Evolutionary conservation across 1,140 invertebrate genomes (phyloP).

Genomic region (Pseudomyrmex dendroicus): DNA sequence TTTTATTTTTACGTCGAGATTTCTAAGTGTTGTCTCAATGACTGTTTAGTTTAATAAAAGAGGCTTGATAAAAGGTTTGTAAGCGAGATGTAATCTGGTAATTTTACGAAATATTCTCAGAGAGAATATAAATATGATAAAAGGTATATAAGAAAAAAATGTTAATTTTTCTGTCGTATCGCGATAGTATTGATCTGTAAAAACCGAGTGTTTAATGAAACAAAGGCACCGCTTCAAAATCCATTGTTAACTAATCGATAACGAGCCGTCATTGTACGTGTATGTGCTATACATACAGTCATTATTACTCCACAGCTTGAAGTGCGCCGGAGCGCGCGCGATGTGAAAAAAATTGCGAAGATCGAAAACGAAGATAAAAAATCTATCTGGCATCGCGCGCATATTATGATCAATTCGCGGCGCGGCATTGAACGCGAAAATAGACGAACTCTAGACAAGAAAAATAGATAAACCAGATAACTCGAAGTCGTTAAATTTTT

Average conservation of each 20-base stretch:
- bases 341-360: not conserved
- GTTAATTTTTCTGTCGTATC: too few relatives aligned
- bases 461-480: constrained; percentile 2
- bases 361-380: not conserved
- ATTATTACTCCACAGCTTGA: not conserved
- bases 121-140: too few relatives aligned
- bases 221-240: not conserved
- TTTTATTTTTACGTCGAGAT: not conserved
- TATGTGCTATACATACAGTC: not conserved
- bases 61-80: not conserved
- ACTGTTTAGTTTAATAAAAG: not conserved
- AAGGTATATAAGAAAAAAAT: too few relatives aligned
- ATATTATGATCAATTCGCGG: constrained; percentile 29
- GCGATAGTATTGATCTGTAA: too few relatives aligned
- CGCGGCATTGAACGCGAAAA: not conserved
- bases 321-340: not conserved
- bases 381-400: not conserved
- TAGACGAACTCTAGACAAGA: constrained; percentile 16
- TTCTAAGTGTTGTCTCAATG: not conserved
- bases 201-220: not conserved
- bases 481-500: constrained; percentile 19
- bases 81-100: too few relatives aligned
- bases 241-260: constrained; percentile 3
- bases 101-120: too few relatives aligned
- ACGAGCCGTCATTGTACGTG: not conserved